Evolutionary conservation across 2,888 invertebrate species (phyloP), one percentile per base, ranked within the genome.

Genomic region (Tribolium freemani): DNA sequence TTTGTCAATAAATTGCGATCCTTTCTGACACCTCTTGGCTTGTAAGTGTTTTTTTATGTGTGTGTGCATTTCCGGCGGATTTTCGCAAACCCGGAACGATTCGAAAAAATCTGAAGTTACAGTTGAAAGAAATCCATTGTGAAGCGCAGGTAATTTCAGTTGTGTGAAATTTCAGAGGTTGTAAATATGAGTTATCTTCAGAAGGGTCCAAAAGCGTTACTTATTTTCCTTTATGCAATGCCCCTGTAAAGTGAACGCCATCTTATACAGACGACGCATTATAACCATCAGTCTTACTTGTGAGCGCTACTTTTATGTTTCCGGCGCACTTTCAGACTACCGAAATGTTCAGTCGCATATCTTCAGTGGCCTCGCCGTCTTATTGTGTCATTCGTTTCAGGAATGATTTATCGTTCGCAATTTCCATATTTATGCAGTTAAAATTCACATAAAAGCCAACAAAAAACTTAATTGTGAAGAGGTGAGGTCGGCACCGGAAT

Each of bases 271-370:
- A 10, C 51, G 64, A 63, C 64, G 64, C 71, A 64, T 71, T 71
- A 71, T 71, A 71, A 71, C 64, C 71, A 71, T 71, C 71, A 71
- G 71, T 71, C 66, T 66, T 71, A 71, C 64, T 70, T 70, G 70
- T 51, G 64, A 26, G 56, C 57, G 57, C 64, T 66, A 66, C 51
- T 71, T 71, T 71, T 66, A 71, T 66, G 66, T 71, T 71, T 66
- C 66, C 64, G 64, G 70, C 70, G 57, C 64, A 70, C 57, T 70
- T 70, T 70, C 57, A 51, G 58, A 48, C 67, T 67, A 56, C 67
- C 31, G 56, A 56, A 67, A 67, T 57, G 67, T 67, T 67, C 67
- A 54, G 48, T 51, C 46, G 31, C 56, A 67, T 67, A 67, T 67
- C 67, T 67, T 67, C 31, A 48, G 67, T 48, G 67, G 56, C 57